phyloP scores from a whole-genome alignment of 2,113 vertebrate genomes.

The Ursus arctos region DNA sequence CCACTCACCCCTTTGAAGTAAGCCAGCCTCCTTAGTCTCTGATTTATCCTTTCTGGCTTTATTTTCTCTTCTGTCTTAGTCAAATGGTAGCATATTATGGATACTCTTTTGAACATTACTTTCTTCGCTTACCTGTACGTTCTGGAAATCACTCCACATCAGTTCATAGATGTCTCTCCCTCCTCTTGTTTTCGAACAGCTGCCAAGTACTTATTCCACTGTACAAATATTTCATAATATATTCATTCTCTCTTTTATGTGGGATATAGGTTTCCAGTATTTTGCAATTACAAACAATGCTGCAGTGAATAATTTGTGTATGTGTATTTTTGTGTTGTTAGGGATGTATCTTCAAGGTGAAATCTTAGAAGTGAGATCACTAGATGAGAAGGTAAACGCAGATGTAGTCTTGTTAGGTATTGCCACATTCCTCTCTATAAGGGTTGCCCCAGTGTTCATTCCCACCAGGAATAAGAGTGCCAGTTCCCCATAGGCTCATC shows the following conservation, averaged over 20 bases:
- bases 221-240: neutral
- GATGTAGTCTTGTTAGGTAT: neutral
- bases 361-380: neutral
- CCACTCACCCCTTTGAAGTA: no score
- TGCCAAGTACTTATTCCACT: neutral
- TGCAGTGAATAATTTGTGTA: neutral
- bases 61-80: neutral
- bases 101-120: neutral
- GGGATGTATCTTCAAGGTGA: neutral
- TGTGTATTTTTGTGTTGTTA: neutral
- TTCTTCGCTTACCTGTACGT: neutral
- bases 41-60: neutral
- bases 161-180: neutral
- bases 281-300: neutral
- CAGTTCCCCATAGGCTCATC: neutral
- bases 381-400: neutral
- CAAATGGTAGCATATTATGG: neutral
- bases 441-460: neutral
- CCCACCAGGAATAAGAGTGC: neutral
- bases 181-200: neutral
- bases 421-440: neutral
- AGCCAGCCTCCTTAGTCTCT: neutral
- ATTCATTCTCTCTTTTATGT: neutral
- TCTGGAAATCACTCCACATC: slow-evolving; percentile 16
- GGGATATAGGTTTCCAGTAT: neutral